phyloP scores from a whole-genome alignment of 2,113 vertebrate genomes.

The Saguinus imperator region DNA sequence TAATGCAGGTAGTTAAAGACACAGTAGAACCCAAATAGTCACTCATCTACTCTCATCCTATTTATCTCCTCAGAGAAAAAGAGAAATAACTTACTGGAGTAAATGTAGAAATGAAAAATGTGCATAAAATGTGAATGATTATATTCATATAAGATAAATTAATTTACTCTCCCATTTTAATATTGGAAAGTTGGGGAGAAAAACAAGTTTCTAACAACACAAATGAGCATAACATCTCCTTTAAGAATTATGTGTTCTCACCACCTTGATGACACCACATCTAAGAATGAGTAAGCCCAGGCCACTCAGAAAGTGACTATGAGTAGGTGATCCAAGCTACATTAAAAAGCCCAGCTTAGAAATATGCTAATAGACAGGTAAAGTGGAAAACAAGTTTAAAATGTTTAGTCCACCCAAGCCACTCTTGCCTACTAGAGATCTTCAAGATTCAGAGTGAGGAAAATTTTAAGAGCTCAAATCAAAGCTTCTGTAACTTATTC shows the following conservation, averaged over 20 bases:
- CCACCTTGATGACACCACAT: background rate
- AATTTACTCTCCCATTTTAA: background rate
- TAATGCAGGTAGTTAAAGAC: background rate
- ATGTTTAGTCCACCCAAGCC: background rate
- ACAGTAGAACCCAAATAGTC: background rate
- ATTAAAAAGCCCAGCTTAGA: background rate
- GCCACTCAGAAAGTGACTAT: background rate
- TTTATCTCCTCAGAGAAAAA: background rate
- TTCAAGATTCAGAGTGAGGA: background rate
- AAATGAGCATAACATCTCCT: background rate
- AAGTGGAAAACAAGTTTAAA: background rate
- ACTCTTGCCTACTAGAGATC: background rate
- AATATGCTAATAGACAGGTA: background rate
- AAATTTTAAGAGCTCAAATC: background rate
- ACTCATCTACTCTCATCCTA: rapidly evolving
- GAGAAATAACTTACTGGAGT: background rate
- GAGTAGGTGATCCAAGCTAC: background rate
- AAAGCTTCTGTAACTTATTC: conserved; percentile 41
- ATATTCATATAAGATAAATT: background rate
- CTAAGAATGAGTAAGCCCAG: background rate
- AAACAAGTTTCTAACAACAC: background rate
- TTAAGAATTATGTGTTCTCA: background rate
- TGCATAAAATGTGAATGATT: background rate
- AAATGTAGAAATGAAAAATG: background rate
- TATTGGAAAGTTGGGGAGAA: background rate